phyloP scores from a whole-genome alignment of 2,797 vertebrate species.

The Clangula hyemalis region DNA sequence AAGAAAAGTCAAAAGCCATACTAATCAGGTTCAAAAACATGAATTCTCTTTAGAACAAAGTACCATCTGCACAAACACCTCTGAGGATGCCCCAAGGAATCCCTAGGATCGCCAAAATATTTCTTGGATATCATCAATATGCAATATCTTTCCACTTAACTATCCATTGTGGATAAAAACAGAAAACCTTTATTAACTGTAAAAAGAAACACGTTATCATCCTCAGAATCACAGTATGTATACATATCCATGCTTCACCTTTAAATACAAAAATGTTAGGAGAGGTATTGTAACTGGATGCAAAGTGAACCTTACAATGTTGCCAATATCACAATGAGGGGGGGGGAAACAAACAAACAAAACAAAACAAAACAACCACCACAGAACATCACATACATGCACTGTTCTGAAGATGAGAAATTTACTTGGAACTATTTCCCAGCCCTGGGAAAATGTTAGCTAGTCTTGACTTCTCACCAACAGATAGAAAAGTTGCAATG shows the following conservation, averaged over 20 bases:
- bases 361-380: neutral
- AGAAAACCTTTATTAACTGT: neutral
- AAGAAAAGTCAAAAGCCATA: neutral
- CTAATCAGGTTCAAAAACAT: neutral
- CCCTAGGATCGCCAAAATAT: neutral
- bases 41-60: neutral
- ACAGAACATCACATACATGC: neutral
- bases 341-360: no score
- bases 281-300: neutral
- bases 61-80: neutral
- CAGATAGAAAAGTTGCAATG: rapidly evolving
- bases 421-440: neutral
- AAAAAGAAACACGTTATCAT: neutral
- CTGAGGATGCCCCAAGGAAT: neutral
- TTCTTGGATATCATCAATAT: neutral
- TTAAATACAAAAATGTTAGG: neutral
- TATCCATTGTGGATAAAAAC: neutral
- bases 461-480: neutral
- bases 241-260: neutral
- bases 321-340: neutral
- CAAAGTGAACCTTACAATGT: rapidly evolving
- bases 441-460: neutral
- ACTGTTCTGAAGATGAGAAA: neutral
- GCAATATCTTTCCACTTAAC: neutral
- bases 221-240: neutral